Evolutionary conservation across 2,888 invertebrate genomes (phyloP).

Genomic region (Biston betularia): DNA sequence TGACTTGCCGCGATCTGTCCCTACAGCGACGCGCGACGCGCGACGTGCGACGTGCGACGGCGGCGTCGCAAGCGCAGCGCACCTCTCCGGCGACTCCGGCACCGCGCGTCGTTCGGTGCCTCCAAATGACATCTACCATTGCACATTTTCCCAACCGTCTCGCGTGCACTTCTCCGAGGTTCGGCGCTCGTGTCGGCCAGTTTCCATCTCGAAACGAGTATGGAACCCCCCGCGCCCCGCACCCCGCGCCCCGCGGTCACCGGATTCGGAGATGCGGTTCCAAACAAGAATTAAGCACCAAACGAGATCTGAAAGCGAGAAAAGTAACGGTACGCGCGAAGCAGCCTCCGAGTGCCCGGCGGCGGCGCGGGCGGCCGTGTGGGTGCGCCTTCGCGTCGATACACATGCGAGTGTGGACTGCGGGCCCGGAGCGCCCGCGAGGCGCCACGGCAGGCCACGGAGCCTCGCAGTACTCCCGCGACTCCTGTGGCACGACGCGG

Average conservation of each 20-base stretch:
- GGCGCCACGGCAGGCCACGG: no score
- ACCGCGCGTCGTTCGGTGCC: no score
- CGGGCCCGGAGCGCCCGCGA: no score
- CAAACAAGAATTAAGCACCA: conserved; percentile 63
- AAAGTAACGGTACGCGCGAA: conserved; percentile 65
- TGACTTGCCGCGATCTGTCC: no score
- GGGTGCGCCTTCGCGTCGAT: conserved; percentile 14
- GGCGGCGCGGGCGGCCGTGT: conserved; percentile 16
- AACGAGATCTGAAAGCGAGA: conserved; percentile 69
- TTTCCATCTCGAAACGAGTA: neutral
- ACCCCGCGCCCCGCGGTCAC: neutral
- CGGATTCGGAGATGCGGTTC: conserved; percentile 37
- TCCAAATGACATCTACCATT: no score
- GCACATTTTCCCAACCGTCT: no score
- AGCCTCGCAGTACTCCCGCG: no score
- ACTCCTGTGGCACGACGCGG: no score
- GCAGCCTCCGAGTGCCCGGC: conserved; percentile 53
- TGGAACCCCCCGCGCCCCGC: neutral
- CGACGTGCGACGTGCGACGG: no score
- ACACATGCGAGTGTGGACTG: conserved; percentile 25
- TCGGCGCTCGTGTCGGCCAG: neutral
- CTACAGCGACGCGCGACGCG: no score
- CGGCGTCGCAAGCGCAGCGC: no score
- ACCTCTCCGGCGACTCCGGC: no score
- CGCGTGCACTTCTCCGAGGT: neutral